Conservation (phyloP, 2,888 invertebrate genomes). For the Drosophila setosimentum region DNA sequence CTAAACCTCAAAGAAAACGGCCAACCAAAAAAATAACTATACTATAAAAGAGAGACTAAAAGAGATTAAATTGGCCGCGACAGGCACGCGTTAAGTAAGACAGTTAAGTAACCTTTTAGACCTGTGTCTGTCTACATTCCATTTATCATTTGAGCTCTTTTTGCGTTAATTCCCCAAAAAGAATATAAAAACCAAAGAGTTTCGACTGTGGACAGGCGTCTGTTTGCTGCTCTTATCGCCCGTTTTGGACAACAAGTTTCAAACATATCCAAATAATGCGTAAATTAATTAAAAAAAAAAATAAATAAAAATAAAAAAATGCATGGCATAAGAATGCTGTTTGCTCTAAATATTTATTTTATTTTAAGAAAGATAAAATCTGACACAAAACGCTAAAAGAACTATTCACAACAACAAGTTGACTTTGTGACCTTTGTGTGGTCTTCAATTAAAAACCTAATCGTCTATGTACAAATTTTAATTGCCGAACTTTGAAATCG, state of each 20-base stretch:
- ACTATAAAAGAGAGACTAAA: not conserved
- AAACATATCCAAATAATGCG: not conserved
- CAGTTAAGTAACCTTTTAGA: not conserved
- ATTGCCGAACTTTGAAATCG: not conserved
- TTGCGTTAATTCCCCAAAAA: slow-evolving; percentile 15
- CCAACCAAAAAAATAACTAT: not conserved
- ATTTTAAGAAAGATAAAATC: not conserved
- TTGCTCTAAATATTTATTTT: slow-evolving; percentile 5
- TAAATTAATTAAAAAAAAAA: not conserved
- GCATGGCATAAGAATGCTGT: not conserved
- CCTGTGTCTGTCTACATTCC: not conserved
- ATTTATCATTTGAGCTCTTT: not conserved
- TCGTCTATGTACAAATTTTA: not conserved
- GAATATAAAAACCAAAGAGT: slow-evolving; percentile 1
- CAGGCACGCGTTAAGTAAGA: not conserved
- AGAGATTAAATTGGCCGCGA: not conserved
- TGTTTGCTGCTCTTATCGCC: slow-evolving; percentile 22
- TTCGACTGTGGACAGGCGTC: slow-evolving; percentile 11
- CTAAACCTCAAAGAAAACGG: not conserved
- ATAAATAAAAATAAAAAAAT: not conserved
- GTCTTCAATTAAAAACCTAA: not conserved
- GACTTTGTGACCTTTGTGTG: not conserved
- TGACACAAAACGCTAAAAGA: not conserved
- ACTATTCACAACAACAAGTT: not conserved
- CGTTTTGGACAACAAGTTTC: not conserved